A percentile compares a stretch with the other conserved stretches of the same genome.
phyloP scores from a whole-genome alignment of 2,888 invertebrate species.

The Hemistola chrysoprasaria region DNA sequence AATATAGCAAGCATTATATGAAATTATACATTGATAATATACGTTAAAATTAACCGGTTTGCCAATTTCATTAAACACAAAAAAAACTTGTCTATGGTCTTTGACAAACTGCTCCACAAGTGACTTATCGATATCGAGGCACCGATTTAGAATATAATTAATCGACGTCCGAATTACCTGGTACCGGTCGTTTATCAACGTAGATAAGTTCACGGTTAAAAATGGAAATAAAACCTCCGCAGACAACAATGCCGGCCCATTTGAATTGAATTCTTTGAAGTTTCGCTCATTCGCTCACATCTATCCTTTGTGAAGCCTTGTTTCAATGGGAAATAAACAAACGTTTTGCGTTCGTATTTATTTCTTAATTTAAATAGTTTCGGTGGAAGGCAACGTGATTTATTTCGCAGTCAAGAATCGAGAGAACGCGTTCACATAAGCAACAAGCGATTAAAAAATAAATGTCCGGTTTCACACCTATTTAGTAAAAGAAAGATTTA shows the following conservation, averaged over 20 bases:
- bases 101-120: slow-evolving; percentile 62
- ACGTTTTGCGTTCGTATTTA: slow-evolving; percentile 30
- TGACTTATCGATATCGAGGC: slow-evolving; percentile 57
- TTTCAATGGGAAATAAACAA: slow-evolving; percentile 37
- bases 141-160: slow-evolving; percentile 65
- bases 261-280: slow-evolving; percentile 71
- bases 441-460: background rate
- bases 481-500: no score
- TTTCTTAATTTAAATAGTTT: slow-evolving; percentile 30
- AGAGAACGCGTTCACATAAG: background rate
- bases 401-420: slow-evolving; percentile 3
- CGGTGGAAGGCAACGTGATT: slow-evolving; percentile 18
- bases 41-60: background rate
- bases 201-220: slow-evolving; percentile 49
- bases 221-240: slow-evolving; percentile 58
- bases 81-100: slow-evolving; percentile 38
- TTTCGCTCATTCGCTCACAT: slow-evolving; percentile 52
- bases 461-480: background rate
- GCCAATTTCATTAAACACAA: slow-evolving; percentile 21
- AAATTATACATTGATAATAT: no score
- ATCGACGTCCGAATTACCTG: slow-evolving; percentile 55
- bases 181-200: slow-evolving; percentile 53
- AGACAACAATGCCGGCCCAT: slow-evolving; percentile 75
- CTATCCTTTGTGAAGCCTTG: slow-evolving; percentile 46
- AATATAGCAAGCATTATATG: no score